Evolutionary conservation across 2,113 vertebrate genomes (phyloP).

Genomic region (Raja brachyura): DNA sequence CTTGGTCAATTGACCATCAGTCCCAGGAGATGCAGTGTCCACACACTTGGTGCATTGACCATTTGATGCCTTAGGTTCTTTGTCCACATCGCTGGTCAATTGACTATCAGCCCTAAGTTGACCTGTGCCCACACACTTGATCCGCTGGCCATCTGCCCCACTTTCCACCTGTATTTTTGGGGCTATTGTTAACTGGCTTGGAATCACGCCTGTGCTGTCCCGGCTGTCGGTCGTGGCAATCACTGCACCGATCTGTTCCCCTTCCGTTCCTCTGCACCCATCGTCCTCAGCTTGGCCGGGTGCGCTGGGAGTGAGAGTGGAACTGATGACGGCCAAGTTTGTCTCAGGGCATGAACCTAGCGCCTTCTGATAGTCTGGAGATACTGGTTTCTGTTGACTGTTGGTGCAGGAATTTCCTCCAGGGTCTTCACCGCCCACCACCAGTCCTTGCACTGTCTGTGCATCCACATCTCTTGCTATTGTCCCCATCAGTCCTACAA

Average conservation of each 20-base stretch:
- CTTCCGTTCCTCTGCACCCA: too few relatives aligned
- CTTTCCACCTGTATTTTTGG: too few relatives aligned
- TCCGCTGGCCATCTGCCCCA: background rate
- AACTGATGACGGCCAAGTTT: too few relatives aligned
- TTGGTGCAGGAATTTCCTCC: too few relatives aligned
- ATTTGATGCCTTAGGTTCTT: background rate
- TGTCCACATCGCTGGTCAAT: background rate
- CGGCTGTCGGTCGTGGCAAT: too few relatives aligned
- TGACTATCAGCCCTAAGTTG: background rate
- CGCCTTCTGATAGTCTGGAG: background rate
- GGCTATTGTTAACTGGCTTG: background rate
- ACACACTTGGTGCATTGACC: background rate
- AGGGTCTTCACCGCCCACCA: background rate
- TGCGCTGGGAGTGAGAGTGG: too few relatives aligned
- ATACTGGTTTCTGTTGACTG: background rate
- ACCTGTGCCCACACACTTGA: background rate
- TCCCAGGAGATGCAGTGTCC: background rate
- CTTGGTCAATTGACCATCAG: background rate
- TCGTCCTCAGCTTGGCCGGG: background rate
- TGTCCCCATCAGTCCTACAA: slow-evolving; percentile 4
- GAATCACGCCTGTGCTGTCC: background rate
- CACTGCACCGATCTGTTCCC: too few relatives aligned
- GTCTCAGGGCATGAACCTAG: too few relatives aligned
- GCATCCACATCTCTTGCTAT: background rate
- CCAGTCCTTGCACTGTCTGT: background rate